Conservation (phyloP, 2,888 invertebrate genomes). For the Cenopis cana region DNA sequence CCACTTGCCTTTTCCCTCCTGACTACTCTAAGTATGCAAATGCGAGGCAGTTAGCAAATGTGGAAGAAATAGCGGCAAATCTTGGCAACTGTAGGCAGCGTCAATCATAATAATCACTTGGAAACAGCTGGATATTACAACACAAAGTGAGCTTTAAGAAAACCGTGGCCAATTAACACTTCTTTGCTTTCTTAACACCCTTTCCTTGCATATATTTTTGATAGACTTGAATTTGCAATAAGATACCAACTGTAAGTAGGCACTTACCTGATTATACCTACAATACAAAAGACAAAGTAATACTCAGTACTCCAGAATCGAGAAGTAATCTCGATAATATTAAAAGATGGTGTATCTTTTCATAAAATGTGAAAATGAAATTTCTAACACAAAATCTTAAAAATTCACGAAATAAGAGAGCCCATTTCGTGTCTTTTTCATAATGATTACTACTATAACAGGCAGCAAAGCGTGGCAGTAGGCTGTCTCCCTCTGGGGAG, state of each 20-base stretch:
- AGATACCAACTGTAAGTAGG: background rate
- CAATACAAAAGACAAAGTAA: background rate
- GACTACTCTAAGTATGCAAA: slow-evolving; percentile 68
- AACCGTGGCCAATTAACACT: slow-evolving; percentile 37
- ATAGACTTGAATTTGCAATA: background rate
- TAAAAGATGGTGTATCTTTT: background rate
- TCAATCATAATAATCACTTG: slow-evolving; percentile 72
- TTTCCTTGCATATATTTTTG: background rate
- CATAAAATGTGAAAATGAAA: slow-evolving; percentile 23
- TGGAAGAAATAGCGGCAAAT: slow-evolving; percentile 68
- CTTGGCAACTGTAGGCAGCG: slow-evolving; percentile 71
- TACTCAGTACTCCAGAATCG: background rate
- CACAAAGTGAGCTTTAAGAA: slow-evolving; percentile 45
- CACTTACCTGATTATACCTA: no score
- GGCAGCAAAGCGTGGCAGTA: slow-evolving; percentile 81
- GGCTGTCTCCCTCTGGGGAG: slow-evolving; percentile 82
- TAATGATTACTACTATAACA: slow-evolving; percentile 70
- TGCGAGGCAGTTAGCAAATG: slow-evolving; percentile 72
- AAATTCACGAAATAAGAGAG: slow-evolving; percentile 48
- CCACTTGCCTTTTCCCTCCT: slow-evolving; percentile 41
- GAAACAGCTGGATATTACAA: slow-evolving; percentile 61
- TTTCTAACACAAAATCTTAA: slow-evolving; percentile 52
- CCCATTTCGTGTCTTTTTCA: slow-evolving; percentile 73
- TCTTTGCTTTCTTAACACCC: no score
- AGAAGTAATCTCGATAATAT: slow-evolving; percentile 5